Evolutionary conservation across 2,888 invertebrate genomes (phyloP).

Genomic region (Chymomyza caudatula): DNA sequence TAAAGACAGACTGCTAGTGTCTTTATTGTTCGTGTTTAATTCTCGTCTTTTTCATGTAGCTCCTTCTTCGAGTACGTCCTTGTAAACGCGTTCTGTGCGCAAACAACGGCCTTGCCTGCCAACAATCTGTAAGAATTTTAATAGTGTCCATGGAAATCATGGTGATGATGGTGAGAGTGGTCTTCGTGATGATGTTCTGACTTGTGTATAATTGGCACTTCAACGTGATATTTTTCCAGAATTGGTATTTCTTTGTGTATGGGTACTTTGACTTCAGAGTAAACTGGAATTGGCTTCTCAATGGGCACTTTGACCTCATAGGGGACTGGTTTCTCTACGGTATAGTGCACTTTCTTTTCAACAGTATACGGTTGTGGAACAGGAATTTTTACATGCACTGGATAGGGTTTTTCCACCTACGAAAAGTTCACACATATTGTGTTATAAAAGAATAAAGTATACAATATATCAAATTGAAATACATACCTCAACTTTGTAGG

Average conservation of each 20-base stretch:
- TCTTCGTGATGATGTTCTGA: conserved; percentile 70
- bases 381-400: conserved; percentile 87
- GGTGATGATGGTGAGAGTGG: conserved; percentile 49
- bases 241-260: conserved; percentile 87
- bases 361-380: conserved; percentile 90
- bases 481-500: conserved; percentile 81
- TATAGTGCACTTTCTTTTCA: conserved; percentile 86
- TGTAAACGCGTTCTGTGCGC: conserved; percentile 76
- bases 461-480: background rate
- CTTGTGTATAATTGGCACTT: conserved; percentile 78
- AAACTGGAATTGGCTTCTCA: conserved; percentile 88
- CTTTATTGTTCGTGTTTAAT: conserved; percentile 36
- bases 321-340: conserved; percentile 87
- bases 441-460: background rate
- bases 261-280: conserved; percentile 84
- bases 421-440: too few species aligned
- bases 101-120: conserved; percentile 18
- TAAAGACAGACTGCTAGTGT: conserved; percentile 58
- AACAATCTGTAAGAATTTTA: conserved; percentile 7
- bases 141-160: conserved; percentile 30
- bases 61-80: conserved; percentile 53
- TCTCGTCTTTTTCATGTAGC: conserved; percentile 25
- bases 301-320: conserved; percentile 84
- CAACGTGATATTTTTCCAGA: conserved; percentile 83
- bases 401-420: conserved; percentile 87